Percentiles rank a stretch among this genome's conserved stretches.
These are phyloP conservation scores for Myiozetetes cayanensis DNA, from an alignment of 2,113 vertebrate genomes.

Conservation along the genomic window DNA sequence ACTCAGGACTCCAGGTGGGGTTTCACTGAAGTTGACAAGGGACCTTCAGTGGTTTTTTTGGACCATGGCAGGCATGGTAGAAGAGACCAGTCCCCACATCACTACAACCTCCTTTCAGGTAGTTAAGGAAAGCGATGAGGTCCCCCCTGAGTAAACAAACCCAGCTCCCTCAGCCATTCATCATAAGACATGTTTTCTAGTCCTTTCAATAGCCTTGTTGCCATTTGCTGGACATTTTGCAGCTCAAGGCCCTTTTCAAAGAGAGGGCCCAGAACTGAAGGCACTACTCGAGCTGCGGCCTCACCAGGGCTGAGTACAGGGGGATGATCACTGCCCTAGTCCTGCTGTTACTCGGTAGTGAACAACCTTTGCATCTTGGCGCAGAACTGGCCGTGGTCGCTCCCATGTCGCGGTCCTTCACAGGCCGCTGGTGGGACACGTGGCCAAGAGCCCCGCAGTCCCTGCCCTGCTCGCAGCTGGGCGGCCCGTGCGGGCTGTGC, in stretches of 20 bases:
- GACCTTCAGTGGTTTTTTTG: neutral
- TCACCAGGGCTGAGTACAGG: neutral
- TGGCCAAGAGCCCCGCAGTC: rapidly evolving
- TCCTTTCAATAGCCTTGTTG: neutral
- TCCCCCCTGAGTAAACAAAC: neutral
- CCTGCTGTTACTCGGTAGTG: neutral
- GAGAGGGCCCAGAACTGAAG: neutral
- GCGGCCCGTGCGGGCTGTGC: rapidly evolving
- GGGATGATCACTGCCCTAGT: too few species aligned
- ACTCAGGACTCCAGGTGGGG: neutral
- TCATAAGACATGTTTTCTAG: neutral
- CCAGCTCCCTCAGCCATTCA: neutral
- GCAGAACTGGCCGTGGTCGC: neutral
- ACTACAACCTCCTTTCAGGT: neutral
- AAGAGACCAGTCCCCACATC: neutral
- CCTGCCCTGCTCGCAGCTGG: rapidly evolving
- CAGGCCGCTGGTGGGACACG: neutral
- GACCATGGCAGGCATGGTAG: neutral
- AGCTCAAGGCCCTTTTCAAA: neutral
- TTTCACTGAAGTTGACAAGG: neutral
- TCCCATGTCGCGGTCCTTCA: too few species aligned
- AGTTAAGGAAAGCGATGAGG: neutral
- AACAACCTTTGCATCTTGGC: neutral
- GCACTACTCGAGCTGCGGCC: neutral
- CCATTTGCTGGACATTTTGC: neutral